Base-by-base conservation (phyloP, 2,888 invertebrate genomes). In the Synanthedon tipuliformis region DNA sequence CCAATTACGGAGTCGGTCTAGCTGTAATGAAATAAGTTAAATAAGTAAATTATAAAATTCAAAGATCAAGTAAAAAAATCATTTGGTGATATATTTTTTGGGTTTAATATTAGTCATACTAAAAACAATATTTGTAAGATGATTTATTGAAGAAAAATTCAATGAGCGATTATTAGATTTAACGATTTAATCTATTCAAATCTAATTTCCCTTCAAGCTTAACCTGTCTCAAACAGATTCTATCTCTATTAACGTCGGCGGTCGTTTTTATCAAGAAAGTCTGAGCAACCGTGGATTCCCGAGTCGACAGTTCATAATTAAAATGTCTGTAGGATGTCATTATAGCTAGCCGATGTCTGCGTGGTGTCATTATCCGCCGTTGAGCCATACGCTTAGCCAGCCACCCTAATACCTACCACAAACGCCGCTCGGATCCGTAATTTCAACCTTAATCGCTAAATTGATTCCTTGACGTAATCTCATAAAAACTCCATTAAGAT, bases 281-380 rank as follows among this genome's bases (percentile, higher is more conserved):
- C 63, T 68, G 69, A 71, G 66, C 66, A 68, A 68, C 65, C 60
- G 60, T 66, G 63, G 68, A 66, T 73, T 73, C 71, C 69, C 66
- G 63, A 60, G 70, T 66, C 75, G 83, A 81, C 84, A 85, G 81
- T 76, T 80, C 73, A 78, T 86, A 86, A 87, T 87, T 86, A 86
- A 86, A 86, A 84, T 77, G 84, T 84, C 84, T 73, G 67, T 63
- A 69, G 68, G 75, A 69, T 73, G 81, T 79, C 83, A 82, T 77
- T 77, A 73, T 71, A n/a, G 45, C 45, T 15, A 3, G n/a, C 45
- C 45, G 45, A 83, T 77, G 84, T 84, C 83, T 73, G 68, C 63
- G 70, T 67, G 75, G 69, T 73, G 81, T 79, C 83, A 82, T 77
- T 77, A 73, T 71, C 66, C 60, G 63, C 59, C 64, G 59, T 64